Evolutionary conservation across 2,797 vertebrate genomes (phyloP), one percentile per base, ranked within the genome.

Genomic region (Catharus ustulatus): DNA sequence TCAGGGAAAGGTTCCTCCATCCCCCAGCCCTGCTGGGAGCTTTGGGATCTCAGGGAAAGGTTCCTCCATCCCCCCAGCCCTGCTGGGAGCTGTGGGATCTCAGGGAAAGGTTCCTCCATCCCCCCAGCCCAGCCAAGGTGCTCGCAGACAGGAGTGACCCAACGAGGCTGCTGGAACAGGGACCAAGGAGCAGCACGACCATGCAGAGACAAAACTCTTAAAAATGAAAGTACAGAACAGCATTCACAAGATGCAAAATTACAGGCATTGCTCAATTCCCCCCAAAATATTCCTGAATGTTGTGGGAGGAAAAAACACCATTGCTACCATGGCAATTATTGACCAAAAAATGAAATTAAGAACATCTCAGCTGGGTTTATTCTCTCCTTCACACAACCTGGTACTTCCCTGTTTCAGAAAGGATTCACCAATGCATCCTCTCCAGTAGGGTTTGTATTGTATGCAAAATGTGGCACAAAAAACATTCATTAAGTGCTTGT

Each of bases 211-310:
- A 32, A 10, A 49, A 22, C 66, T 11, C 6, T 4, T 3, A 11
- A 0, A 32, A 13, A 22, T 3, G 32, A 15, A 14, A 30, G 21
- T 9, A 8, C 66, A 20, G 32, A 58, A 10, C 36, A 24, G 13
- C 19, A 43, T 14, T 38, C 18, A 24, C 11, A 8, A 17, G 13
- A 9, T 38, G 32, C 9, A 57, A 32, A 45, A 4, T 17, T 24
- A 29, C 27, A 29, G 43, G 16, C 27, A 5, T 38, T 14, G 20
- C 45, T 26, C 23, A 20, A 6, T 38, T 29, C 11, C 27, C 21
- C 19, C 11, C 0, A 21, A 51, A 68, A 21, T 1, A 3, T n/a
- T 63, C 2, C 1, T 24, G 13, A 66, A 36, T n/a, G 24, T 3
- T 26, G 23, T 3, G 13, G 32, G 11, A 6, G 4, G 15, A 23